These are phyloP conservation scores for Bubo blakistoni DNA, from an alignment of 2,113 vertebrate genomes.

Conservation along the genomic window DNA sequence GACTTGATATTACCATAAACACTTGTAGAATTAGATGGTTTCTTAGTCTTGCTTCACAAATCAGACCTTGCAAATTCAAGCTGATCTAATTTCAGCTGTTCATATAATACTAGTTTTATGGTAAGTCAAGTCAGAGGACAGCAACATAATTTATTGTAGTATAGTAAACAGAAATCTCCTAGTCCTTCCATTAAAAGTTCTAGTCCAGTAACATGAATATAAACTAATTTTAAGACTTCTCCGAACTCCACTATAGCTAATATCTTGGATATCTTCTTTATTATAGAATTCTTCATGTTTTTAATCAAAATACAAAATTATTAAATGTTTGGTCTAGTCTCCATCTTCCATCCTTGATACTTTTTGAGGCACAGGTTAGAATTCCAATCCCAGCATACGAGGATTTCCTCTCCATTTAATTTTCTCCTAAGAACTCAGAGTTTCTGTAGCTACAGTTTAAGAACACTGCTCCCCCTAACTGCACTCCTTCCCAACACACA, in stretches of 20 bases:
- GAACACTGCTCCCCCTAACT: background rate
- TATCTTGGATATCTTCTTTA: background rate
- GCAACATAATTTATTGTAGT: background rate
- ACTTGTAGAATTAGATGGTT: background rate
- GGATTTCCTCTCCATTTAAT: background rate
- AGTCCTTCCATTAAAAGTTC: background rate
- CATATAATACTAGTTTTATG: background rate
- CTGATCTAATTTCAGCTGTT: background rate
- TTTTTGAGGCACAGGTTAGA: background rate
- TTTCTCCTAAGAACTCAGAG: background rate
- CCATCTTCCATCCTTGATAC: background rate
- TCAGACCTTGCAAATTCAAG: background rate
- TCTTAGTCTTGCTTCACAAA: background rate
- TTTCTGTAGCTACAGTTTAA: background rate
- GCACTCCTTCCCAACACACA: rapidly evolving
- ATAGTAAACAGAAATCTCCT: background rate
- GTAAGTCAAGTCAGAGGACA: background rate
- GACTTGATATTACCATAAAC: background rate
- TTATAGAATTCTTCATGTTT: background rate
- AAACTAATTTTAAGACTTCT: background rate
- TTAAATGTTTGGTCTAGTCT: background rate
- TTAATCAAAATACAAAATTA: background rate
- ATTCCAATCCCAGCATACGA: background rate
- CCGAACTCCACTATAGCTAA: background rate
- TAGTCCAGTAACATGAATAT: background rate